A percentile compares a stretch with the other conserved stretches of the same genome.
Evolutionary conservation across 2,888 invertebrate species (phyloP).

Genomic region (Bedellia somnulentella): DNA sequence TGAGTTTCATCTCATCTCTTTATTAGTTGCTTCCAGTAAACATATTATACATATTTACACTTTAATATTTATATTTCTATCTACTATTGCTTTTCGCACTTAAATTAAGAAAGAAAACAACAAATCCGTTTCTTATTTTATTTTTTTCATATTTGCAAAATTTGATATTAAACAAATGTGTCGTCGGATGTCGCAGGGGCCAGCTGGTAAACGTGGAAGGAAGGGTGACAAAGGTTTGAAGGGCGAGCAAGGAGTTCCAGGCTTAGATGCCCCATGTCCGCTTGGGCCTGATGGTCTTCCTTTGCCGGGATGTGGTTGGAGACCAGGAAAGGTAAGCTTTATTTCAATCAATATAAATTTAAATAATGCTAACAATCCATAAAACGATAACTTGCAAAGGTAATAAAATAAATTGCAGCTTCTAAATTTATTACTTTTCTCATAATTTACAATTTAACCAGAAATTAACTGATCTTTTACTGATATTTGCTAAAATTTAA

Average conservation of each 20-base stretch:
- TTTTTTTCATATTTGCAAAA: neutral
- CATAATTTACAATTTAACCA: neutral
- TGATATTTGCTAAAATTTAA: no score
- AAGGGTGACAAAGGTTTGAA: constrained; percentile 92
- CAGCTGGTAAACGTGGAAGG: constrained; percentile 84
- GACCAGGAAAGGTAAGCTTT: constrained; percentile 76
- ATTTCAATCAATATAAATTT: neutral
- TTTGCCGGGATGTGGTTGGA: constrained; percentile 93
- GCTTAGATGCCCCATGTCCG: constrained; percentile 98
- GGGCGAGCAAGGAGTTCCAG: constrained; percentile 96
- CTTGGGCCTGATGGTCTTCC: constrained; percentile 94
- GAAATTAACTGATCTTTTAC: neutral
- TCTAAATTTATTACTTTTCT: neutral
- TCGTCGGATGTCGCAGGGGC: constrained; percentile 63
- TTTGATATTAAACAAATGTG: neutral
- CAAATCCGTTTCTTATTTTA: no score
- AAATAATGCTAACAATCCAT: neutral
- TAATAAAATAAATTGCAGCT: neutral
- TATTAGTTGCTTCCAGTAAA: no score
- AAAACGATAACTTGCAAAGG: neutral
- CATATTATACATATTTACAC: no score
- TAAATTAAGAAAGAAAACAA: no score
- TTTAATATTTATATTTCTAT: no score
- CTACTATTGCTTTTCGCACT: no score
- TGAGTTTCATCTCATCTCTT: no score